These are phyloP conservation scores for Acanthosepion esculentum DNA, from an alignment of 2,888 invertebrate genomes.

Conservation along the genomic window DNA sequence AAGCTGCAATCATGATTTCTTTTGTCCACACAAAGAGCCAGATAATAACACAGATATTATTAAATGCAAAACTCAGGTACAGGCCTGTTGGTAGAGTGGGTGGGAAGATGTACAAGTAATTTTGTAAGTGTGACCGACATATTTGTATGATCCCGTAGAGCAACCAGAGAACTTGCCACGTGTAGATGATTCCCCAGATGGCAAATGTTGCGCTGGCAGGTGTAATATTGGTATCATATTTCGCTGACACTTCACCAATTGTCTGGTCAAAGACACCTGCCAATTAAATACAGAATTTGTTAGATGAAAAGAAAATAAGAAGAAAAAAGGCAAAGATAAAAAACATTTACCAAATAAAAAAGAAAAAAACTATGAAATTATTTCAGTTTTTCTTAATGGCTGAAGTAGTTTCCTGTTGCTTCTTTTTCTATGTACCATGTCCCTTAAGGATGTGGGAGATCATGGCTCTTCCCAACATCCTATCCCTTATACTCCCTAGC, in stretches of 20 bases:
- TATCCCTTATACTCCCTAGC: too few relatives aligned
- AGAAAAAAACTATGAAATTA: background rate
- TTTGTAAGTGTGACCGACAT: conserved; percentile 59
- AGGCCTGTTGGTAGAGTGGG: conserved; percentile 60
- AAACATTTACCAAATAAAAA: too few relatives aligned
- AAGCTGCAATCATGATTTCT: conserved; percentile 59
- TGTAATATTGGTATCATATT: conserved; percentile 61
- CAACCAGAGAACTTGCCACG: conserved; percentile 67
- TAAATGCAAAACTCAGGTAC: conserved; percentile 62
- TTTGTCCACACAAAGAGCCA: conserved; percentile 70
- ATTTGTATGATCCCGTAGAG: conserved; percentile 62
- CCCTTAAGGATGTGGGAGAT: too few relatives aligned
- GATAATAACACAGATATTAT: conserved; percentile 63
- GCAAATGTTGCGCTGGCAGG: conserved; percentile 67
- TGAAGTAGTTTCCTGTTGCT: too few relatives aligned
- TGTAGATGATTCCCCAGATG: conserved; percentile 64
- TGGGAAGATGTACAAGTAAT: conserved; percentile 62
- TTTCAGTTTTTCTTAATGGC: too few relatives aligned
- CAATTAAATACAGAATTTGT: conserved; percentile 36
- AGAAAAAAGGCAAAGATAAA: background rate
- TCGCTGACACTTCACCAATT: conserved; percentile 61
- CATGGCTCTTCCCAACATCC: too few relatives aligned
- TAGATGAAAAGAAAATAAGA: background rate
- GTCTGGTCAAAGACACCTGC: conserved; percentile 61
- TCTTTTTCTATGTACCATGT: too few relatives aligned